phyloP scores from a whole-genome alignment of 2,888 invertebrate genomes.

The Platycnemis pennipes region DNA sequence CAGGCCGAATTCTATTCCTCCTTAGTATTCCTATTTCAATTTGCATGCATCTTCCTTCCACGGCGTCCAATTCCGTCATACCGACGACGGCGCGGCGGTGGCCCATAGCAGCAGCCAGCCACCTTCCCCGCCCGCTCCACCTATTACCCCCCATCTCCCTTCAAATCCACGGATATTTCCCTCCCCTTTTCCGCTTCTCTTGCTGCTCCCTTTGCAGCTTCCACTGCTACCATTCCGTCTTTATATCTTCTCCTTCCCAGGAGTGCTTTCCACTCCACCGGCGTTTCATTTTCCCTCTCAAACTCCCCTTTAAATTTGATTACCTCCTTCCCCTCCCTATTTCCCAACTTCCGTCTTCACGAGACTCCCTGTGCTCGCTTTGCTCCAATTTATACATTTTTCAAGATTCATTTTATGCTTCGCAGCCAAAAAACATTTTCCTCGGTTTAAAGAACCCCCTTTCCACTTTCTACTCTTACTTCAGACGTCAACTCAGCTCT shows the following conservation, averaged over 20 bases:
- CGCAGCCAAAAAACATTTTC: slow-evolving; percentile 60
- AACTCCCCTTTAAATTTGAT: slow-evolving; percentile 56
- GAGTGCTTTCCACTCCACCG: slow-evolving; percentile 63
- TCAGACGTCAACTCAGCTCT: background rate
- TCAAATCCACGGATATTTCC: slow-evolving; percentile 11
- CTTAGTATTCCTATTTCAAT: background rate
- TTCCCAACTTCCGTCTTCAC: slow-evolving; percentile 30
- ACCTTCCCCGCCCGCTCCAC: background rate
- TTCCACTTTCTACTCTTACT: background rate
- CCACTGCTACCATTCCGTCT: slow-evolving; percentile 30
- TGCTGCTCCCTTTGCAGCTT: background rate
- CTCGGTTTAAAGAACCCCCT: background rate
- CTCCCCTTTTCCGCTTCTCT: background rate
- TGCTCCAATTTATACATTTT: slow-evolving; percentile 58
- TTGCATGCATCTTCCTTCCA: slow-evolving; percentile 1
- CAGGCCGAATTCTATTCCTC: background rate
- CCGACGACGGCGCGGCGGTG: background rate
- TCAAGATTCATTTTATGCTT: slow-evolving; percentile 62
- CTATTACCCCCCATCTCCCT: background rate
- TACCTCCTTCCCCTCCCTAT: slow-evolving; percentile 34
- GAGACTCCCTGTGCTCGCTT: slow-evolving; percentile 51
- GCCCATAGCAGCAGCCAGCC: background rate
- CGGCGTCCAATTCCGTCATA: background rate
- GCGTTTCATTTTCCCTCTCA: slow-evolving; percentile 66
- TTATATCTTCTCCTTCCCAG: slow-evolving; percentile 26